Conservation (phyloP, 2,888 invertebrate species). For the Luperina testacea region DNA sequence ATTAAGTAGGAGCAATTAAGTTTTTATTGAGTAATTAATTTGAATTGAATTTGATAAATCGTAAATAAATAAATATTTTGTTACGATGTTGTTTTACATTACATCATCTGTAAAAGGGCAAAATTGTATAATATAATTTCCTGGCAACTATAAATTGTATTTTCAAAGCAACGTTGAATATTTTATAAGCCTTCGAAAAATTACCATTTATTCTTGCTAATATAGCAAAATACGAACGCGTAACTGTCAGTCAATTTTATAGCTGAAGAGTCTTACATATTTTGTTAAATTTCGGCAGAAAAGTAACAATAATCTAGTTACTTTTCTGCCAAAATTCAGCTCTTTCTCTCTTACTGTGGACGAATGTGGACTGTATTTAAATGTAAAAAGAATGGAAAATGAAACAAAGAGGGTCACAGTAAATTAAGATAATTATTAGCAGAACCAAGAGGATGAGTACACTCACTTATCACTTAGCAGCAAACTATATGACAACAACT, state of each 20-base stretch:
- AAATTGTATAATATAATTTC: neutral
- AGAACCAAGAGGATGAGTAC: no score
- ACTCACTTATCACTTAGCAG: no score
- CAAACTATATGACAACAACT: no score
- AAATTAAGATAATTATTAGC: no score
- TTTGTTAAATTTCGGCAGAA: neutral
- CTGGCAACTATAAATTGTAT: neutral
- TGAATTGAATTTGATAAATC: constrained; percentile 30
- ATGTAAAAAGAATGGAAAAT: no score
- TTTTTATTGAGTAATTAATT: constrained; percentile 34
- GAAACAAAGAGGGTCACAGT: no score
- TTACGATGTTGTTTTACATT: constrained; percentile 2
- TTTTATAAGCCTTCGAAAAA: neutral
- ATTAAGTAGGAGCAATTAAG: constrained; percentile 12
- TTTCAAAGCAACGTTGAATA: neutral
- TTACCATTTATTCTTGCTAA: neutral
- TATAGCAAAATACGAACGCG: neutral
- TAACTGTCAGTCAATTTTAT: neutral
- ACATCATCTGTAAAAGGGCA: neutral
- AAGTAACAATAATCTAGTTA: no score
- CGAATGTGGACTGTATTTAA: no score
- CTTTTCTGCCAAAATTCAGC: neutral
- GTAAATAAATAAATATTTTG: constrained; percentile 19
- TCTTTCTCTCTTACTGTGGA: no score
- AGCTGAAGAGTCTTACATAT: neutral